A percentile compares a stretch with the other conserved stretches of the same genome.
phyloP scores from a whole-genome alignment of 1,140 invertebrate genomes.

The Conus ventricosus region DNA sequence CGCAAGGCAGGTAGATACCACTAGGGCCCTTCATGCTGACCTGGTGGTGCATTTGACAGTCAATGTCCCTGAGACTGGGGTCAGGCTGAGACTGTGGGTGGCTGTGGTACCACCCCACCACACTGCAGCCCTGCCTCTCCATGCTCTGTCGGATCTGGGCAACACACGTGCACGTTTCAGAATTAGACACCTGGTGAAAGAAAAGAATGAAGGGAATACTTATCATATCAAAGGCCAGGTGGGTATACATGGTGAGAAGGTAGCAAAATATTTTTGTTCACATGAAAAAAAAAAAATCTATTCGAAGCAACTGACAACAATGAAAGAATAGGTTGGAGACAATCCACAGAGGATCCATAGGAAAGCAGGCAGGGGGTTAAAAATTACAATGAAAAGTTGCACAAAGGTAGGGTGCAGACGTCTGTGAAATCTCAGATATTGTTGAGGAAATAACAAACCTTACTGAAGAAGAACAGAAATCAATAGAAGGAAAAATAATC shows the following conservation, averaged over 20 bases:
- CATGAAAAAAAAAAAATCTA: too few relatives aligned
- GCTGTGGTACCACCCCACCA: constrained; percentile 97
- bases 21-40: constrained; percentile 93
- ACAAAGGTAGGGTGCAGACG: too few relatives aligned
- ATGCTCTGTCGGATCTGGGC: constrained; percentile 88
- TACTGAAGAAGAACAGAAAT: too few relatives aligned
- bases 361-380: too few relatives aligned
- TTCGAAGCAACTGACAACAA: too few relatives aligned
- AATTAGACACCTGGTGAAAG: neutral
- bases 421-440: too few relatives aligned
- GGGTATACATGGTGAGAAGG: neutral
- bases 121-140: constrained; percentile 85
- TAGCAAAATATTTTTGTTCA: neutral
- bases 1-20: constrained; percentile 93
- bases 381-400: too few relatives aligned
- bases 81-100: constrained; percentile 91
- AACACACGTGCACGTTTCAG: neutral
- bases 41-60: constrained; percentile 95
- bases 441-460: too few relatives aligned
- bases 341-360: too few relatives aligned
- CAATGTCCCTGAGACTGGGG: constrained; percentile 91
- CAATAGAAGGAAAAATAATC: too few relatives aligned
- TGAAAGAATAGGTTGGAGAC: too few relatives aligned
- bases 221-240: neutral
- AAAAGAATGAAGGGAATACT: neutral